phyloP scores from a whole-genome alignment of 2,888 invertebrate species.

The Synergus laeviventris region DNA sequence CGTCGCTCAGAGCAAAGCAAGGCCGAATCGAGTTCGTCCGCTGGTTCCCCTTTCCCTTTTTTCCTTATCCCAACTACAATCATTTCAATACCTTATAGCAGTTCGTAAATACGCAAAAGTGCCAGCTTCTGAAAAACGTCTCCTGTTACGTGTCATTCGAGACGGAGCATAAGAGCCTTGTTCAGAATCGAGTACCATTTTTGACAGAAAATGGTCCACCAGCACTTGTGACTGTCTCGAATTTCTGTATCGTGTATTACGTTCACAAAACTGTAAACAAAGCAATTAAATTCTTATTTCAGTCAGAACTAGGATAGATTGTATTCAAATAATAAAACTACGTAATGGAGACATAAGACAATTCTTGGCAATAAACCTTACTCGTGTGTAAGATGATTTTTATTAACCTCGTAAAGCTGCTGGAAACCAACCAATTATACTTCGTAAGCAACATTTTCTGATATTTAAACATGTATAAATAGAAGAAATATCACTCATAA shows the following conservation, averaged over 20 bases:
- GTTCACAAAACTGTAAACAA: neutral
- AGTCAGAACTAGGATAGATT: too few species aligned
- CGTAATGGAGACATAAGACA: too few species aligned
- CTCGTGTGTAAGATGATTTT: too few species aligned
- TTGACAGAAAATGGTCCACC: slow-evolving; percentile 15
- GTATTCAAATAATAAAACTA: too few species aligned
- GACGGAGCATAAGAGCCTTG: neutral
- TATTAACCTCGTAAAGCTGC: too few species aligned
- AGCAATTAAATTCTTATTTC: too few species aligned
- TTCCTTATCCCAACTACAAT: slow-evolving; percentile 28
- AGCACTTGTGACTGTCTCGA: slow-evolving; percentile 17
- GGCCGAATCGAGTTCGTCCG: slow-evolving; percentile 26
- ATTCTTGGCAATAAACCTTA: too few species aligned
- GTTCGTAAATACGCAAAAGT: slow-evolving; percentile 13
- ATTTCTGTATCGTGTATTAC: slow-evolving; percentile 8
- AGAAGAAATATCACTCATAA: too few species aligned
- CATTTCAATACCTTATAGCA: slow-evolving; percentile 21
- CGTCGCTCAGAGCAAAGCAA: slow-evolving; percentile 28
- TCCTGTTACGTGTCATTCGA: slow-evolving; percentile 30
- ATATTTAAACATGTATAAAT: too few species aligned
- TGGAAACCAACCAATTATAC: too few species aligned
- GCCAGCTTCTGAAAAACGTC: slow-evolving; percentile 15
- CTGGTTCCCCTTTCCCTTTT: slow-evolving; percentile 9
- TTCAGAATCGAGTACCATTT: neutral
- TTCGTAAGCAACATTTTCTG: too few species aligned